Base-by-base conservation (phyloP, 2,113 vertebrate species). In the Oophaga pumilio region DNA sequence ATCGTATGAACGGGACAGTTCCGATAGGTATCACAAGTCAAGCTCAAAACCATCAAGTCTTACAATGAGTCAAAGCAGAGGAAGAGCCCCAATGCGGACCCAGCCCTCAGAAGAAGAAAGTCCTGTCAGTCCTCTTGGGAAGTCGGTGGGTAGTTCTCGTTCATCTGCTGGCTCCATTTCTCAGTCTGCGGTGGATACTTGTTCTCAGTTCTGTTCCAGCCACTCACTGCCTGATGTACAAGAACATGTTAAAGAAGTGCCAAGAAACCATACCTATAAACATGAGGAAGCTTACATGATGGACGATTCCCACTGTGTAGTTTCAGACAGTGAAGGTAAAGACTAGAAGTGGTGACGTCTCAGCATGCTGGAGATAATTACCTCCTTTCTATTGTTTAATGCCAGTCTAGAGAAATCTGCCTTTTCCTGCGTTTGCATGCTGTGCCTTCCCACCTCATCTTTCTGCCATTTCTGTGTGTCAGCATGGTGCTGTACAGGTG, bases 321-420 rank as follows among this genome's bases (percentile, higher is more conserved):
- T 99, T 92, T 99, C 98, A 49, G 98, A 99, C 95, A 99, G 98
- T 12, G 98, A 99, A 99, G 98, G 98, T 99, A 99, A 99, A 93
- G 87, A 93, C 92, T 92, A 89, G 91, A 96, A 93, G 89, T 98
- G 97, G 95, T 98, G 94, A 98, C 85, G 60, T 90, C 91, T 89
- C 91, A 92, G 93, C 93, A 93, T 94, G 92, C 89, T 89, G 50
- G 89, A 90, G 88, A 84, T 76, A 26, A 76, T 66, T 57, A 68
- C 73, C 60, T 62, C 78, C 26, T 88, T 56, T 87, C 52, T 76
- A 66, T 24, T 83, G 24, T 88, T 33, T 52, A 59, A 84, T 88
- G 71, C 87, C 89, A 82, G 85, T 90, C 90, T 89, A 89, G 89
- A 93, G 90, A 90, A 90, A 89, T 87, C 14, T 91, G 89, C 92